Base-by-base conservation (phyloP, 2,113 vertebrate genomes). In the Pungitius pungitius region DNA sequence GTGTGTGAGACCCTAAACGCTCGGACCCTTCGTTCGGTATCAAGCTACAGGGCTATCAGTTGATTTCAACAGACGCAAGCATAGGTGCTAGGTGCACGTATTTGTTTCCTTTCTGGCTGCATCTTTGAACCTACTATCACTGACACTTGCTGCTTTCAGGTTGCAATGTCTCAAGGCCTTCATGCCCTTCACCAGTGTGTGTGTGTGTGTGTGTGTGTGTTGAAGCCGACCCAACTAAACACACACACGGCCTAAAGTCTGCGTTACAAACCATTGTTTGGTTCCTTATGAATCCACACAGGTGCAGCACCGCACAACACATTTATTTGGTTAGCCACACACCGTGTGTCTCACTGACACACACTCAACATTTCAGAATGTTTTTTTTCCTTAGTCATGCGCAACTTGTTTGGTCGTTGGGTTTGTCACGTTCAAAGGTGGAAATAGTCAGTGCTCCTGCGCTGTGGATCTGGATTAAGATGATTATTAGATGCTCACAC, bases 1-100 rank as follows among this genome's bases (percentile, higher is more conserved):
- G 45, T 47, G 45, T 47, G 45, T 56, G 22, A 47, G 15, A 11
- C 2, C 55, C 60, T 42, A 57, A 54, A 62, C 79, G 22, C 20
- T 73, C 22, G 59, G 35, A 87, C 85, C 80, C 85, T 77, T 83
- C 66, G 45, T 65, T 68, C 47, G 22, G 45, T 49, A 3, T 22
- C 47, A n/a, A 49, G 45, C 12, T 9, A 42, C 11, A 73, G 5
- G 24, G 14, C 55, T 40, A 8, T n/a, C 47, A 9, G 22, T 35
- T 9, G 37, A 35, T 58, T 35, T 30, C 18, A 47, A 11, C 9
- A 58, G 22, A 47, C 3, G 12, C 27, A 37, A 60, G 39, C 35
- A 22, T 20, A 24, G 13, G n/a, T 40, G 13, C n/a, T 24, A 11
- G n/a, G n/a, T n/a, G n/a, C n/a, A n/a, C n/a, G n/a, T n/a, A 14